Percentiles rank a stretch among this genome's conserved stretches.
These are phyloP conservation scores for Eumeta japonica DNA, from an alignment of 1,140 invertebrate species.

Conservation along the genomic window DNA sequence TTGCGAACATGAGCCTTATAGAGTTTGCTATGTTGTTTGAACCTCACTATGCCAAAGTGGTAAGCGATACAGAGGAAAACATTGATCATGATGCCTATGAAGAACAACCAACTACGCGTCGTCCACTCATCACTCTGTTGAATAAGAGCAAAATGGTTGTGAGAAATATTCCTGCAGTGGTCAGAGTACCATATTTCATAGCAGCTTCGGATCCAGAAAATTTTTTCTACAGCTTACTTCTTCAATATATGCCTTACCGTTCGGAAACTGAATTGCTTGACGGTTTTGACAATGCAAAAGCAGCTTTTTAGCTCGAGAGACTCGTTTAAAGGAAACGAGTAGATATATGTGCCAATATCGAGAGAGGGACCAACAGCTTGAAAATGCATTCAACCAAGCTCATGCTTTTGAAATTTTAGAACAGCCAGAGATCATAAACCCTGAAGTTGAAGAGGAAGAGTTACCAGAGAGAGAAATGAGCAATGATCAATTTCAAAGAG, in stretches of 20 bases:
- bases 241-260: slow-evolving; percentile 30
- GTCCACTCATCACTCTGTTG: slow-evolving; percentile 15
- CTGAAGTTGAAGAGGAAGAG: slow-evolving; percentile 12
- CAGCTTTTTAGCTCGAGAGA: slow-evolving; percentile 11
- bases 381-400: too few relatives aligned
- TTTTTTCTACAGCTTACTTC: slow-evolving; percentile 27
- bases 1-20: slow-evolving; percentile 24
- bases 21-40: too few relatives aligned
- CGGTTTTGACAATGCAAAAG: slow-evolving; percentile 11
- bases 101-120: slow-evolving; percentile 8
- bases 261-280: slow-evolving; percentile 21
- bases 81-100: slow-evolving; percentile 15
- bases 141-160: slow-evolving; percentile 19
- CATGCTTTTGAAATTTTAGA: too few relatives aligned
- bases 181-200: slow-evolving; percentile 30
- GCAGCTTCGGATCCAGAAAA: slow-evolving; percentile 24
- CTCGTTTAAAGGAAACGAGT: not conserved
- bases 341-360: not conserved
- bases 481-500: slow-evolving; percentile 12
- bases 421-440: slow-evolving; percentile 11
- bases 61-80: slow-evolving; percentile 11
- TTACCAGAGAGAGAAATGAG: slow-evolving; percentile 9
- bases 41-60: slow-evolving; percentile 29
- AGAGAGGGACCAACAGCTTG: slow-evolving; percentile 10
- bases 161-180: slow-evolving; percentile 20